Evolutionary conservation across 2,888 invertebrate genomes (phyloP).

Genomic region (Scaptomyza tumidula): DNA sequence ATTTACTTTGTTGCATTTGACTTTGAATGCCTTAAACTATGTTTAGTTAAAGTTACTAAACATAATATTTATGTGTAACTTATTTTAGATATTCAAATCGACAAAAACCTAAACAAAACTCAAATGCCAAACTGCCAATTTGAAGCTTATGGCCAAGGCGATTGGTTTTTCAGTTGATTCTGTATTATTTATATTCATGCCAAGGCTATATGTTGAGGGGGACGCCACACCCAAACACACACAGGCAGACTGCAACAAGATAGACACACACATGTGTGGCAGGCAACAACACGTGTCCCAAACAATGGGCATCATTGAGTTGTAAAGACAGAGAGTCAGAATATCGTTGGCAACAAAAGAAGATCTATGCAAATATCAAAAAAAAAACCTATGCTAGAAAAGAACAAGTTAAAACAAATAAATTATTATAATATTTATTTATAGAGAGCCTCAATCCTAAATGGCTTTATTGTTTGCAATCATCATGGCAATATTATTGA

Average conservation of each 20-base stretch:
- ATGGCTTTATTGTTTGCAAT: slow-evolving; percentile 72
- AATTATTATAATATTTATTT: slow-evolving; percentile 63
- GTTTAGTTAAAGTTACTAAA: slow-evolving; percentile 38
- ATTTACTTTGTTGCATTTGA: slow-evolving; percentile 6
- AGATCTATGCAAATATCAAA: slow-evolving; percentile 51
- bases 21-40: slow-evolving; percentile 10
- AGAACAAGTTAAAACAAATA: slow-evolving; percentile 51
- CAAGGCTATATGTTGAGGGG: slow-evolving; percentile 60
- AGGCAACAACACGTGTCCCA: slow-evolving; percentile 40
- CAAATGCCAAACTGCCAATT: slow-evolving; percentile 48
- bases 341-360: slow-evolving; percentile 63
- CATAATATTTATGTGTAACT: slow-evolving; percentile 57
- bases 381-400: slow-evolving; percentile 40
- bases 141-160: slow-evolving; percentile 59
- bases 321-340: slow-evolving; percentile 21
- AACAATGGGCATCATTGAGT: slow-evolving; percentile 50
- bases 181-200: slow-evolving; percentile 42
- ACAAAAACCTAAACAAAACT: slow-evolving; percentile 14
- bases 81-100: slow-evolving; percentile 8
- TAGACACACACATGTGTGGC: slow-evolving; percentile 19
- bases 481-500: slow-evolving; percentile 57
- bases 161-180: slow-evolving; percentile 9
- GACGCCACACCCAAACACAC: slow-evolving; percentile 54
- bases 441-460: slow-evolving; percentile 52
- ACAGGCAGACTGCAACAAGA: slow-evolving; percentile 3